A percentile compares a stretch with the other conserved stretches of the same genome.
Evolutionary conservation across 2,113 vertebrate species (phyloP).

Genomic region (Heteronetta atricapilla): DNA sequence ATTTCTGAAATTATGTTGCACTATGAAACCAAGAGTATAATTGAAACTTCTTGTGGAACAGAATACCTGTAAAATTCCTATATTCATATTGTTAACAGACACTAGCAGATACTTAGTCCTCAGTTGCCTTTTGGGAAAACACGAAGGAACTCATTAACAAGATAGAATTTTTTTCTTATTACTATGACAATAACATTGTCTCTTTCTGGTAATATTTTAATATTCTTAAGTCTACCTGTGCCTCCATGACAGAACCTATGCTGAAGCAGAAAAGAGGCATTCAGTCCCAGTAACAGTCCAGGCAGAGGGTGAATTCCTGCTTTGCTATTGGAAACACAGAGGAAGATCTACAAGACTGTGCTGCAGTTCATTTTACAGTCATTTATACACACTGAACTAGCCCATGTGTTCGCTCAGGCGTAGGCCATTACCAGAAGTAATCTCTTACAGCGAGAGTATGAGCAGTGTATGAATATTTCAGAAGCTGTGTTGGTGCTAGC

Average conservation of each 20-base stretch:
- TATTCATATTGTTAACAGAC: neutral
- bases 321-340: neutral
- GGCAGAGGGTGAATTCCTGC: neutral
- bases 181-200: neutral
- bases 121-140: neutral
- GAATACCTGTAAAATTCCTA: neutral
- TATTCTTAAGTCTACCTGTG: neutral
- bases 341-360: neutral
- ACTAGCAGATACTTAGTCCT: neutral
- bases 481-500: neutral
- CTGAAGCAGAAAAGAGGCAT: neutral
- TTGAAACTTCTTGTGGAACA: neutral
- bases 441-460: neutral
- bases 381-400: neutral
- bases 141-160: neutral
- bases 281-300: neutral
- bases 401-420: neutral
- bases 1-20: neutral
- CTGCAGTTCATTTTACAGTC: neutral
- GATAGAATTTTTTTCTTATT: neutral
- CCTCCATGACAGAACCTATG: neutral
- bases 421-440: neutral
- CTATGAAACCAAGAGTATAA: neutral
- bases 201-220: neutral
- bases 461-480: neutral